phyloP scores from a whole-genome alignment of 2,113 vertebrate species.

The Hemibagrus wyckioides region DNA sequence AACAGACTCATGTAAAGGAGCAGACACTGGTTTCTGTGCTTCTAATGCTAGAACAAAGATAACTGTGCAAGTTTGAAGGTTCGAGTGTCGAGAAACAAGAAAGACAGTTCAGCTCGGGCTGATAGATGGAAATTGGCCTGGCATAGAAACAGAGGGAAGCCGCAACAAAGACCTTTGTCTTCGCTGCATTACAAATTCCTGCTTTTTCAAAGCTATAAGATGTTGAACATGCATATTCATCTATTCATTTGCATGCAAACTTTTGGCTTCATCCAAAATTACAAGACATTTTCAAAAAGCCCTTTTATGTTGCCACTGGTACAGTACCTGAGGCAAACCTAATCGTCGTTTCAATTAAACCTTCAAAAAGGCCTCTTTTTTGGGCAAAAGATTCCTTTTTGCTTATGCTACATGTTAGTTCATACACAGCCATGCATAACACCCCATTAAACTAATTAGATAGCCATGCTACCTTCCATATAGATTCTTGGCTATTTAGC shows the following conservation, averaged over 20 bases:
- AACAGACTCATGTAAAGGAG: constrained; percentile 47
- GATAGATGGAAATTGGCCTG: background rate
- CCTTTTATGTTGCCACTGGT: constrained; percentile 42
- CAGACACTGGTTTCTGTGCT: constrained; percentile 41
- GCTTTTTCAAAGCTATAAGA: constrained; percentile 50
- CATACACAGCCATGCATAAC: background rate
- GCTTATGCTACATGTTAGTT: constrained; percentile 1
- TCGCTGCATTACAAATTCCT: constrained; percentile 51
- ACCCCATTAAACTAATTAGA: background rate
- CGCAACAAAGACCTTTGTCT: constrained; percentile 69
- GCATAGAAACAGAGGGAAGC: constrained; percentile 41
- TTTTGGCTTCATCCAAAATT: constrained; percentile 46
- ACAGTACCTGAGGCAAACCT: constrained; percentile 49
- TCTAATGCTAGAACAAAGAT: constrained; percentile 55
- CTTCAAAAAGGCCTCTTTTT: constrained; percentile 30
- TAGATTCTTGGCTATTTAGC: background rate
- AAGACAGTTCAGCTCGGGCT: constrained; percentile 17
- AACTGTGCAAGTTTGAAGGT: constrained; percentile 45
- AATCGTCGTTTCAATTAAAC: constrained; percentile 48
- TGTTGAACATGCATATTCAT: constrained; percentile 54
- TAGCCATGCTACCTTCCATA: background rate
- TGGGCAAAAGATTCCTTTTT: constrained; percentile 28
- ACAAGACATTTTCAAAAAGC: constrained; percentile 49
- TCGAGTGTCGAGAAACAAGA: constrained; percentile 35
- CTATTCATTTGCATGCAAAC: constrained; percentile 50